Conservation (phyloP, 2,797 vertebrate species). For the Odontamblyopus lacepedii region DNA sequence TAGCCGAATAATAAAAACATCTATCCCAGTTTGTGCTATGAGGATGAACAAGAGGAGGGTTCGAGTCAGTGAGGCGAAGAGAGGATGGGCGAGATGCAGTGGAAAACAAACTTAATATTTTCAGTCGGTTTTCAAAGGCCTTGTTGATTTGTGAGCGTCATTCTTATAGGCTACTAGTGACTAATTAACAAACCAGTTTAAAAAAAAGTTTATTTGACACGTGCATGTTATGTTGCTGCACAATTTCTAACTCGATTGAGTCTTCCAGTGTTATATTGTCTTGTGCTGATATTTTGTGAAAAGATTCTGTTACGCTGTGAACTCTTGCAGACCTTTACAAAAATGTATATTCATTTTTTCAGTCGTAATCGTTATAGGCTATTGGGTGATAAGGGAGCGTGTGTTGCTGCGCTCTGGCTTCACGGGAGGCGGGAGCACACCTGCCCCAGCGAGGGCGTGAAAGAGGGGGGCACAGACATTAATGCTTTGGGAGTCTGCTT, state of each 20-base stretch:
- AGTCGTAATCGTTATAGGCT: slow-evolving; percentile 30
- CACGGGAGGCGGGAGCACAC: slow-evolving; percentile 59
- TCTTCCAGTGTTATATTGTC: slow-evolving; percentile 59
- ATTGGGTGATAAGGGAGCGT: slow-evolving; percentile 39
- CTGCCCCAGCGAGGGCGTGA: slow-evolving; percentile 45
- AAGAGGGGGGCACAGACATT: slow-evolving; percentile 49
- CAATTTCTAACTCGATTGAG: slow-evolving; percentile 77
- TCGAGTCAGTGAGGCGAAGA: slow-evolving; percentile 77
- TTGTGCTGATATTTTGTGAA: slow-evolving; percentile 5
- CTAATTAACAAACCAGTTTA: slow-evolving; percentile 32
- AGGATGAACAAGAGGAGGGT: slow-evolving; percentile 53
- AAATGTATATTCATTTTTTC: neutral
- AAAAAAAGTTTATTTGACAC: slow-evolving; percentile 34
- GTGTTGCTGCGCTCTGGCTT: slow-evolving; percentile 57
- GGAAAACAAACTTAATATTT: slow-evolving; percentile 76
- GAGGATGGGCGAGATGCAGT: slow-evolving; percentile 76
- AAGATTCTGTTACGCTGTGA: slow-evolving; percentile 11
- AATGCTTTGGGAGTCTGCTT: slow-evolving; percentile 70
- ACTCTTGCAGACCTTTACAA: neutral
- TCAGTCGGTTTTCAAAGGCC: slow-evolving; percentile 47
- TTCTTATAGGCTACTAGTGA: slow-evolving; percentile 6
- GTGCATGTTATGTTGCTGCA: slow-evolving; percentile 61
- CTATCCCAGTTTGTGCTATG: slow-evolving; percentile 19
- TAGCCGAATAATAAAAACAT: slow-evolving; percentile 61
- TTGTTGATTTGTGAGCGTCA: slow-evolving; percentile 27